Conservation (phyloP, 2,797 vertebrate species). For the Loriculus beryllinus region DNA sequence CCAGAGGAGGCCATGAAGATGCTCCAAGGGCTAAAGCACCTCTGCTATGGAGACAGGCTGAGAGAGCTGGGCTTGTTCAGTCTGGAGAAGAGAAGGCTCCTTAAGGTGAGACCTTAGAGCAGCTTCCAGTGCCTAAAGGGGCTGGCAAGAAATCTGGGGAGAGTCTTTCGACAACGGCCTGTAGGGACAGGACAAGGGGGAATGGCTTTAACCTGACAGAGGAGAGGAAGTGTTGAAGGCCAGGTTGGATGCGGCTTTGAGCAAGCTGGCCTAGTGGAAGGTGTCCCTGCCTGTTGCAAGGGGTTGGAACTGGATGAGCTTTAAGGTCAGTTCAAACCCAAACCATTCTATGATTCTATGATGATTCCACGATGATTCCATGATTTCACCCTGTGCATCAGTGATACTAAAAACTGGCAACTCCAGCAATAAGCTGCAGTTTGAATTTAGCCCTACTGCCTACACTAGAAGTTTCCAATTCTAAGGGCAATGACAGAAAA, state of each 20-base stretch:
- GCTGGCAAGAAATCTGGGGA: background rate
- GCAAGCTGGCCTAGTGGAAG: background rate
- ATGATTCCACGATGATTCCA: background rate
- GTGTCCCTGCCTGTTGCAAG: background rate
- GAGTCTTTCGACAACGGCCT: background rate
- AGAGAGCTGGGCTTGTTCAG: background rate
- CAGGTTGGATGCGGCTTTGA: background rate
- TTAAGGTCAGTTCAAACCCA: background rate
- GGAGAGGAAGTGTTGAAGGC: background rate
- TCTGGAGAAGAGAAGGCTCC: background rate
- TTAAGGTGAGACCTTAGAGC: background rate
- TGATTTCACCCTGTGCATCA: background rate
- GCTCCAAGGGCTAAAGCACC: background rate
- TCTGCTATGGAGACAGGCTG: background rate
- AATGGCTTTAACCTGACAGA: background rate
- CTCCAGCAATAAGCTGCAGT: background rate
- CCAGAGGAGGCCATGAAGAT: no score
- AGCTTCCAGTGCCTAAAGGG: background rate
- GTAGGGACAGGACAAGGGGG: background rate
- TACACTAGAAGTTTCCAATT: accelerated
- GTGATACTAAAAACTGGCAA: background rate
- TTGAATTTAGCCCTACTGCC: background rate
- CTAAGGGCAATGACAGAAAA: background rate
- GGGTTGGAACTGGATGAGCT: background rate
- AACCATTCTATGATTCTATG: background rate